Evolutionary conservation across 1,140 invertebrate genomes (phyloP), one percentile per base, ranked within the genome.

Genomic region (Drosophila busckii): DNA sequence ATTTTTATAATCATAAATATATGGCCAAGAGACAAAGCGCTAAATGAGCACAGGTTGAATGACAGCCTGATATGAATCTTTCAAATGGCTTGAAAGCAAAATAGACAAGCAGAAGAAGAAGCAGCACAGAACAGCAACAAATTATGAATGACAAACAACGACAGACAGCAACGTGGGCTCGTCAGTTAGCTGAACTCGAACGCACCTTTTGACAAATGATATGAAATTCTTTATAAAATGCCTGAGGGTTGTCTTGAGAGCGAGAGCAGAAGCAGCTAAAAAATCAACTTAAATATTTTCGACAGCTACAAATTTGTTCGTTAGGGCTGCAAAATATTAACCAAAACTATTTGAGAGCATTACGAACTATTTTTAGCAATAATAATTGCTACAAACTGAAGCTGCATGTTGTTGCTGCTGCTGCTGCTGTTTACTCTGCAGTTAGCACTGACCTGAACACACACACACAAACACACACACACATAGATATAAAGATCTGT

Each of bases 181-280:
- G 91, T 91, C 91, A 91, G 92, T 91, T 91, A 93, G 91, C 93
- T 92, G 92, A 93, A 93, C 92, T 92, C 92, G 92, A 93, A 93
- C 92, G 93, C 92, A 92, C 91, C 92, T 90, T 92, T 93, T 93
- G 92, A 93, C 92, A 92, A 93, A 91, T 91, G 91, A 92, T n/a
- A n/a, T n/a, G n/a, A n/a, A n/a, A n/a, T n/a, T n/a, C n/a, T n/a
- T n/a, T n/a, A n/a, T n/a, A n/a, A n/a, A n/a, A n/a, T n/a, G n/a
- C n/a, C n/a, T n/a, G n/a, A n/a, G n/a, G n/a, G n/a, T n/a, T n/a
- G n/a, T n/a, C n/a, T n/a, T n/a, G n/a, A n/a, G n/a, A n/a, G n/a
- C n/a, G n/a, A n/a, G n/a, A n/a, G n/a, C n/a, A n/a, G n/a, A n/a
- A n/a, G n/a, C n/a, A n/a, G n/a, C n/a, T n/a, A n/a, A n/a, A n/a